Evolutionary conservation across 2,888 invertebrate genomes (phyloP).

Genomic region (Biston stratarius): DNA sequence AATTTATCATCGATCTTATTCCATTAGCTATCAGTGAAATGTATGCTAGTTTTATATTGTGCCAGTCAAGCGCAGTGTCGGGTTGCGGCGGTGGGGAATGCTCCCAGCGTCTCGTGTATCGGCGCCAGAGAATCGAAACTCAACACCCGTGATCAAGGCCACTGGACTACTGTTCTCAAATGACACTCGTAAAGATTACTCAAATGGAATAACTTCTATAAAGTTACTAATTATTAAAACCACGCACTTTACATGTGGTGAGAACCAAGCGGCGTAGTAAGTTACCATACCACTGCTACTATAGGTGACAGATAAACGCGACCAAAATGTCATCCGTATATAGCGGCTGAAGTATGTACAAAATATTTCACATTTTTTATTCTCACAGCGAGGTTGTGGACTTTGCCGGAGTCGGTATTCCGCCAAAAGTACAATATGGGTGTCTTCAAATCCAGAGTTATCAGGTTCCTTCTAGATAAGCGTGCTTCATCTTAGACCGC

Average conservation of each 20-base stretch:
- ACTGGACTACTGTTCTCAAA: slow-evolving; percentile 59
- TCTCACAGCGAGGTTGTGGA: no score
- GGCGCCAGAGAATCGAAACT: slow-evolving; percentile 67
- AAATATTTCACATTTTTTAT: no score
- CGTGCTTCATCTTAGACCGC: no score
- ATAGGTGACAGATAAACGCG: no score
- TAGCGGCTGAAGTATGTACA: no score
- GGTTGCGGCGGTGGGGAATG: slow-evolving; percentile 60
- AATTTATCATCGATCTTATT: background rate
- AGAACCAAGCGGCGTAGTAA: background rate
- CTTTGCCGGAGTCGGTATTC: no score
- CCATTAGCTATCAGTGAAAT: slow-evolving; percentile 9
- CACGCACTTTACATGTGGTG: background rate
- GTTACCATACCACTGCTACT: no score
- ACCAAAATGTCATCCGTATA: no score
- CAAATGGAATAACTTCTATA: background rate
- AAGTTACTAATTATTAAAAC: no score
- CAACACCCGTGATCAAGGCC: slow-evolving; percentile 70
- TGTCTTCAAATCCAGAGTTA: no score
- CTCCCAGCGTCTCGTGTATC: slow-evolving; percentile 64
- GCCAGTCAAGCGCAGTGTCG: slow-evolving; percentile 59
- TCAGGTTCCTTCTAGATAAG: no score
- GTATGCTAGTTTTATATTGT: slow-evolving; percentile 32
- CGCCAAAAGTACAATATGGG: no score
- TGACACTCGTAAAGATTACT: slow-evolving; percentile 46